A percentile compares a stretch with the other conserved stretches of the same genome.
Conservation (phyloP, 2,113 vertebrate species). For the Gymnarchus niloticus region DNA sequence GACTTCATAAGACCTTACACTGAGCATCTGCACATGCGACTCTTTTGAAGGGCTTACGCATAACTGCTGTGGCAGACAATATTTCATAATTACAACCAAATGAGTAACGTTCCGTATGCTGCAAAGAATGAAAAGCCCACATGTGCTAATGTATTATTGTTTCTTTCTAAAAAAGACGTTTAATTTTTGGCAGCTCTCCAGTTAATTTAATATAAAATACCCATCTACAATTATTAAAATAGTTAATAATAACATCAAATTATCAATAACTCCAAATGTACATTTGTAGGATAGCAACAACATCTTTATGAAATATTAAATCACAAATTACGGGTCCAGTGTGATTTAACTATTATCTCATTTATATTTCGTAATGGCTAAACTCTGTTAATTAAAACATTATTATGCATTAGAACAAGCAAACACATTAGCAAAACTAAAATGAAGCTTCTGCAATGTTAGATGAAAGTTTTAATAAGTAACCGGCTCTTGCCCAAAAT, state of each 20-base stretch:
- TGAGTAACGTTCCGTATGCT: background rate
- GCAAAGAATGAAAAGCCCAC: background rate
- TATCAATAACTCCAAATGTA: conserved; percentile 72
- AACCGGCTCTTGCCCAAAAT: background rate
- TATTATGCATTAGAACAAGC: conserved; percentile 13
- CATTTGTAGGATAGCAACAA: conserved; percentile 64
- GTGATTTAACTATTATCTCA: conserved; percentile 65
- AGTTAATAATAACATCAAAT: conserved; percentile 49
- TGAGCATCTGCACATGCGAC: conserved; percentile 3
- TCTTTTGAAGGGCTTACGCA: background rate
- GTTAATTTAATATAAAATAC: conserved; percentile 74
- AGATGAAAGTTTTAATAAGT: conserved; percentile 13
- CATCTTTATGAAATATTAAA: conserved; percentile 69
- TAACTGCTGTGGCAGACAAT: conserved; percentile 3
- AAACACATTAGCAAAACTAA: conserved; percentile 10
- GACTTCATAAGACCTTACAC: conserved; percentile 32
- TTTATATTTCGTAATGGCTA: conserved; percentile 65
- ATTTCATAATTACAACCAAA: conserved; percentile 6
- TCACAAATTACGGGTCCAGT: conserved; percentile 56
- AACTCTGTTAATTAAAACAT: conserved; percentile 46
- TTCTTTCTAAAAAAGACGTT: background rate
- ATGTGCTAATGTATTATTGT: background rate
- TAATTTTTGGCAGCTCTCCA: conserved; percentile 66
- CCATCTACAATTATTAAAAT: conserved; percentile 61
- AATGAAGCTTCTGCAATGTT: conserved; percentile 2